Percentiles rank a stretch among this genome's conserved stretches.
Evolutionary conservation across 2,113 vertebrate species (phyloP).

Genomic region (Gobius niger): DNA sequence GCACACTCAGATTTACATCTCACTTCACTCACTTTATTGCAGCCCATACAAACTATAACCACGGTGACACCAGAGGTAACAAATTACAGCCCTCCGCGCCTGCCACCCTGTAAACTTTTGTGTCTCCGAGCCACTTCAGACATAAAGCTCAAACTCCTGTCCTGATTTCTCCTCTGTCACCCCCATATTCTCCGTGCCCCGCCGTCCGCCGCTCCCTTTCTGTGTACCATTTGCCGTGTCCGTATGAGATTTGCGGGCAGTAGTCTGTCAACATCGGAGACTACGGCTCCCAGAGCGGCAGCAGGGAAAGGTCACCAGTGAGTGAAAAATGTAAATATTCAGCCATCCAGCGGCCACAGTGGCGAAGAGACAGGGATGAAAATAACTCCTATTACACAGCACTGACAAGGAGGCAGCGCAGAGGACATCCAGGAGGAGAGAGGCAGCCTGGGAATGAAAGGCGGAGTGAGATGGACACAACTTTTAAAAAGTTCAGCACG

Average conservation of each 20-base stretch:
- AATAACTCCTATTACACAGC: slow-evolving; percentile 71
- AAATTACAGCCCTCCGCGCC: slow-evolving; percentile 44
- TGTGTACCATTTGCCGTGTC: slow-evolving; percentile 68
- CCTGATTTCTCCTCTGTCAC: slow-evolving; percentile 19
- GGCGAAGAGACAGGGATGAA: slow-evolving; percentile 66
- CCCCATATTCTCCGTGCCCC: slow-evolving; percentile 19
- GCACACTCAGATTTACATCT: slow-evolving; percentile 46
- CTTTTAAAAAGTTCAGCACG: slow-evolving; percentile 61
- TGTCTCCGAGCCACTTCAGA: slow-evolving; percentile 40
- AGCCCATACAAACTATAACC: slow-evolving; percentile 44
- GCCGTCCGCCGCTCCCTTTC: slow-evolving; percentile 49
- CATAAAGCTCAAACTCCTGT: slow-evolving; percentile 24
- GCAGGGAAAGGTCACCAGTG: slow-evolving; percentile 74
- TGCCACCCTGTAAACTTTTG: slow-evolving; percentile 49
- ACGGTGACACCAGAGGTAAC: slow-evolving; percentile 48
- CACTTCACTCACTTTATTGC: slow-evolving; percentile 46
- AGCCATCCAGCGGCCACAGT: slow-evolving; percentile 65
- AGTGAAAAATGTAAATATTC: slow-evolving; percentile 77
- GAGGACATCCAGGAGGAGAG: slow-evolving; percentile 53
- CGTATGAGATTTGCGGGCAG: slow-evolving; percentile 73
- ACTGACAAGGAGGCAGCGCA: slow-evolving; percentile 59
- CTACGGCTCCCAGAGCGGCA: slow-evolving; percentile 70
- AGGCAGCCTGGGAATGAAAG: slow-evolving; percentile 43
- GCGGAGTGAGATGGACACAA: slow-evolving; percentile 53
- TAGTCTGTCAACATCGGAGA: slow-evolving; percentile 75